phyloP scores from a whole-genome alignment of 2,888 invertebrate genomes.

The Ceramica pisi region DNA sequence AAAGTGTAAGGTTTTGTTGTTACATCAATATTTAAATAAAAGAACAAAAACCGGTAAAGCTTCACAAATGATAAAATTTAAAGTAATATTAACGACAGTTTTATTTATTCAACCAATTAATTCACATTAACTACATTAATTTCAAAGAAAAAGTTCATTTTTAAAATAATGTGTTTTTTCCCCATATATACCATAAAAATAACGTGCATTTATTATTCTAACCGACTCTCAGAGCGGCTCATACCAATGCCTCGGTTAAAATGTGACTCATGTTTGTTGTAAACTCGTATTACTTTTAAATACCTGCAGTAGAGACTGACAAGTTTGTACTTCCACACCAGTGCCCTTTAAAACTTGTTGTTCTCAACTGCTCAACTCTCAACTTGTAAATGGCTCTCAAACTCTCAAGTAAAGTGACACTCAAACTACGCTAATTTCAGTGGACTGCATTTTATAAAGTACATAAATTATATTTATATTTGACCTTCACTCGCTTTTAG shows the following conservation, averaged over 20 bases:
- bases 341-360: constrained; percentile 8
- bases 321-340: constrained; percentile 11
- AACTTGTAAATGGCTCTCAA: constrained; percentile 9
- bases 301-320: background rate
- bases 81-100: too few relatives aligned
- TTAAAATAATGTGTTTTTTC: too few relatives aligned
- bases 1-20: too few relatives aligned
- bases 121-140: too few relatives aligned
- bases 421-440: constrained; percentile 14
- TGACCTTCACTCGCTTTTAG: background rate
- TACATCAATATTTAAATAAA: too few relatives aligned
- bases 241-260: background rate
- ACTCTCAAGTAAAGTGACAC: constrained; percentile 5
- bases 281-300: background rate
- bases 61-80: too few relatives aligned
- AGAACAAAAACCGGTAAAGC: too few relatives aligned
- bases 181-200: too few relatives aligned
- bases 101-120: too few relatives aligned
- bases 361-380: constrained; percentile 2
- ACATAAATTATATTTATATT: background rate
- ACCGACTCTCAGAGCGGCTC: background rate
- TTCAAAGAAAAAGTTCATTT: too few relatives aligned
- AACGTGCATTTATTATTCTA: too few relatives aligned
- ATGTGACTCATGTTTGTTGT: background rate
- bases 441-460: background rate